Base-by-base conservation (phyloP, 2,113 vertebrate species). In the Dipodomys spectabilis region DNA sequence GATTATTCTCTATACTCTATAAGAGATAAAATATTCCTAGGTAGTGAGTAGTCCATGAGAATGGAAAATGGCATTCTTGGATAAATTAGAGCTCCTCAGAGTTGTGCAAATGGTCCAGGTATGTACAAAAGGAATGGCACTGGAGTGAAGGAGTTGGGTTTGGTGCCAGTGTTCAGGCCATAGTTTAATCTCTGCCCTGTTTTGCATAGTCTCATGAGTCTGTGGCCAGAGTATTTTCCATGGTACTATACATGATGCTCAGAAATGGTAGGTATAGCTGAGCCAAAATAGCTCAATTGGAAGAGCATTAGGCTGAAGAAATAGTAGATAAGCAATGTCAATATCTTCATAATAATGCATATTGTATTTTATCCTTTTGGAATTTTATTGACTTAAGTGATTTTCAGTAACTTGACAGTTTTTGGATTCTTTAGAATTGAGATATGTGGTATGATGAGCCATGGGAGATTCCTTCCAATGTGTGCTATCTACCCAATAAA, bases 371-470 rank as follows among this genome's bases (percentile, higher is more conserved):
- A 73, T 35, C 15, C 1, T 83, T 92, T 88, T 82, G 35, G 23
- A 91, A 82, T 86, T 96, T 82, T 82, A 86, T 62, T 87, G 64
- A 69, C 78, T 88, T 65, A 69, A 74, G 3, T 62, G 49, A 18
- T 18, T 77, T 20, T 62, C 89, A 80, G 12, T 30, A 18, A 93
- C 6, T 44, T 95, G 62, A 45, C 86, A 88, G 68, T 82, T 84
- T 96, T 86, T 30, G 75, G 49, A 85, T 83, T 94, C 62, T 71
- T 45, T 44, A 86, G 25, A 91, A 86, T 90, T 16, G 23, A 91
- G n/a, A 80, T 35, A 39, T 75, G 15, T 87, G 60, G 4, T 65
- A 32, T 72, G 7, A 23, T 65, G 39, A 74, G 28, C 22, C 20
- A 2, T 18, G 16, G 65, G 71, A 77, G 8, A 73, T 65, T 73